phyloP scores from a whole-genome alignment of 2,113 vertebrate genomes.

The Lynx canadensis region DNA sequence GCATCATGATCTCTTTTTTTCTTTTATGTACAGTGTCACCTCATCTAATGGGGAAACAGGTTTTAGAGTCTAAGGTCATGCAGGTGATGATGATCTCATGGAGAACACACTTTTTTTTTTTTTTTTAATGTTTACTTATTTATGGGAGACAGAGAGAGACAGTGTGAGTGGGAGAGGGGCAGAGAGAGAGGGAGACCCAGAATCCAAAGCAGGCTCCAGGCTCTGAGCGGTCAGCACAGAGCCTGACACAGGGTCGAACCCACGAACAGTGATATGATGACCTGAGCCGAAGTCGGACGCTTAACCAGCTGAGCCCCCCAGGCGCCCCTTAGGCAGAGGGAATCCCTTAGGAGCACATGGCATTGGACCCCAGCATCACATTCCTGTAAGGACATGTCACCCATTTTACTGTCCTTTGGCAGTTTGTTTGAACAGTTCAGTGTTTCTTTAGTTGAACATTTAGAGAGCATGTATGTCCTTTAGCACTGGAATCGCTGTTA shows the following conservation, averaged over 20 bases:
- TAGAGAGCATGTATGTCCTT: not conserved
- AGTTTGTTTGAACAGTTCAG: not conserved
- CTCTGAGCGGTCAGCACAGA: too few species aligned
- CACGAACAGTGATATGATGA: too few species aligned
- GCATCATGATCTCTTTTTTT: not conserved
- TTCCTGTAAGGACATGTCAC: not conserved
- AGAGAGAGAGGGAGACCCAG: too few species aligned
- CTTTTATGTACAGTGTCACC: not conserved
- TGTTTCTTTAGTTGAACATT: not conserved
- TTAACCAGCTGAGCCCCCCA: too few species aligned
- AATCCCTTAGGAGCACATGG: not conserved
- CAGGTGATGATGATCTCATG: not conserved
- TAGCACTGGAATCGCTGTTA: not conserved
- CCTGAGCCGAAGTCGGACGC: too few species aligned
- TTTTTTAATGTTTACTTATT: too few species aligned
- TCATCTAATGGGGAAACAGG: not conserved
- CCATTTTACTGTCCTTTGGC: not conserved
- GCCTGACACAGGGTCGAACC: too few species aligned
- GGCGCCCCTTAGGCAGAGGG: not conserved
- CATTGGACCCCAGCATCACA: not conserved
- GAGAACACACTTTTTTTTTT: not conserved
- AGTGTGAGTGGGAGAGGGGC: too few species aligned
- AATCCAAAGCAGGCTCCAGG: too few species aligned
- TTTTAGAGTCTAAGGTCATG: not conserved
- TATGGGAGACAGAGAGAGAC: too few species aligned